Conservation (phyloP, 2,888 invertebrate genomes). For the Lissonota sp. region DNA sequence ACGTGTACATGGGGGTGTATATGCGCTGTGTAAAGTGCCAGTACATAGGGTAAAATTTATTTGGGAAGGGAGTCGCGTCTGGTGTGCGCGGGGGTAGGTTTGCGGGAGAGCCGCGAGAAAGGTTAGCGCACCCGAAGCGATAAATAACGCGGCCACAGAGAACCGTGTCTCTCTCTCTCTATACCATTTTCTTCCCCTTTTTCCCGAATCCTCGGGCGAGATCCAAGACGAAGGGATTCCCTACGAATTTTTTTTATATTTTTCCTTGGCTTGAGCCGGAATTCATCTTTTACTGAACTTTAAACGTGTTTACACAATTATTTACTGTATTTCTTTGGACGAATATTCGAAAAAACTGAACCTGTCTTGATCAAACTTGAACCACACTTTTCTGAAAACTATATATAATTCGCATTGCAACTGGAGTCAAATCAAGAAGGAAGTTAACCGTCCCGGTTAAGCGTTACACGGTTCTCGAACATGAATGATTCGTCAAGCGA, state of each 20-base stretch:
- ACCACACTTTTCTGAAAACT: too few species aligned
- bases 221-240: slow-evolving; percentile 29
- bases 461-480: slow-evolving; percentile 30
- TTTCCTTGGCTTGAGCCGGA: too few species aligned
- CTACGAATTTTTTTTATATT: too few species aligned
- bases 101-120: slow-evolving; percentile 40
- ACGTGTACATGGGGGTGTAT: slow-evolving; percentile 21
- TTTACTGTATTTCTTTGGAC: too few species aligned
- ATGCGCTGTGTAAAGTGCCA: slow-evolving; percentile 30
- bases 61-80: slow-evolving; percentile 53
- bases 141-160: slow-evolving; percentile 50
- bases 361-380: too few species aligned
- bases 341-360: too few species aligned
- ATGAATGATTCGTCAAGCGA: slow-evolving; percentile 35
- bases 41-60: slow-evolving; percentile 57
- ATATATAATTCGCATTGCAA: too few species aligned
- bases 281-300: too few species aligned
- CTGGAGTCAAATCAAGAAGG: too few species aligned
- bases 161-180: slow-evolving; percentile 1
- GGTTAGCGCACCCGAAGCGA: slow-evolving; percentile 43
- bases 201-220: not conserved
- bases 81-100: too few species aligned
- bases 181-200: slow-evolving; percentile 2
- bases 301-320: too few species aligned
- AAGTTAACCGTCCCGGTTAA: slow-evolving; percentile 37